Conservation (phyloP, 2,797 vertebrate genomes). For the Melanotaenia nigrans region DNA sequence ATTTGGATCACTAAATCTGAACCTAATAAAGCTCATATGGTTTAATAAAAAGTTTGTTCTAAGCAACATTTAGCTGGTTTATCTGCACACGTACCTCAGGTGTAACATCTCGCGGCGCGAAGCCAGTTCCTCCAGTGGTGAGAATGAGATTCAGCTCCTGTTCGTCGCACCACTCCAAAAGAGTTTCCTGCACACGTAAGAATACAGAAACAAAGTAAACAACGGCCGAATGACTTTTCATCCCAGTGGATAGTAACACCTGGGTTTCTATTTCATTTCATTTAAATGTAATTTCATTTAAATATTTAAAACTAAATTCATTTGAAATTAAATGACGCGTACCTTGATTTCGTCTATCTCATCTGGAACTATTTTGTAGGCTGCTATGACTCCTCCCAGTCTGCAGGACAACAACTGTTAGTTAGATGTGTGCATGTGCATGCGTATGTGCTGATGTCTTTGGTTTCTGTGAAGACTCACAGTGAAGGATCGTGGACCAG, state of each 20-base stretch:
- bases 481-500: conserved; percentile 96
- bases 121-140: conserved; percentile 98
- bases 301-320: too few species aligned
- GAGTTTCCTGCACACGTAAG: conserved; percentile 86
- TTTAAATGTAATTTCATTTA: too few species aligned
- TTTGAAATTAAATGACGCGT: too few species aligned
- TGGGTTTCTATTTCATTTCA: too few species aligned
- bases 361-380: conserved; percentile 98
- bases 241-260: too few species aligned
- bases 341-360: conserved; percentile 99
- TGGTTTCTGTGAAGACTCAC: conserved; percentile 81
- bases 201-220: not conserved
- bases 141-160: conserved; percentile 98
- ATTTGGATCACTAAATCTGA: too few species aligned
- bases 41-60: too few species aligned
- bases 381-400: conserved; percentile 94
- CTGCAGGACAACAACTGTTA: conserved; percentile 80
- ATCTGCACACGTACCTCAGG: conserved; percentile 88
- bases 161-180: conserved; percentile 98
- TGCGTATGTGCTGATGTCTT: not conserved
- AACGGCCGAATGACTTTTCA: not conserved
- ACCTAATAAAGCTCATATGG: too few species aligned
- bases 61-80: too few species aligned
- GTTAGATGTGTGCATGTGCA: not conserved
- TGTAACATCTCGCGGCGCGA: conserved; percentile 97